Conservation (phyloP, 1,140 invertebrate genomes). For the Hypsibius dujardini region DNA sequence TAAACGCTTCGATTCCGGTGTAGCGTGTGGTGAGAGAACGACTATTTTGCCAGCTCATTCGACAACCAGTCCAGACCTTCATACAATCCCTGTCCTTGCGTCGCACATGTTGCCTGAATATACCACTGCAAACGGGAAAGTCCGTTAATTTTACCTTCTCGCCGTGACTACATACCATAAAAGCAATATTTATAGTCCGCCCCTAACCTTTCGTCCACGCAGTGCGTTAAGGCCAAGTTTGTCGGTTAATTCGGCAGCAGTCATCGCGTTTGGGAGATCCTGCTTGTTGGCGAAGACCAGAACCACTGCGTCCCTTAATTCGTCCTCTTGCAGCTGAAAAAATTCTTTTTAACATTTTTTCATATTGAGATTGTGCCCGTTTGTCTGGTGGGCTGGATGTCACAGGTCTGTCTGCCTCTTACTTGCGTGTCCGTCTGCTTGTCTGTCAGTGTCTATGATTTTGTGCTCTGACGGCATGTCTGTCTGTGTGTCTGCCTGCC, state of each 20-base stretch:
- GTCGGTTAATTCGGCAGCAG: conserved; percentile 87
- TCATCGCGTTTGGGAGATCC: conserved; percentile 98
- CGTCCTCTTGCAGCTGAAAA: conserved; percentile 58
- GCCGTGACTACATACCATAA: conserved; percentile 1
- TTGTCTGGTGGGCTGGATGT: too few relatives aligned
- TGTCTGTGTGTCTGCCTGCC: too few relatives aligned
- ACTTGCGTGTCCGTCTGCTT: too few relatives aligned
- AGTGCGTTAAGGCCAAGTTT: conserved; percentile 83
- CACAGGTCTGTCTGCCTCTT: too few relatives aligned
- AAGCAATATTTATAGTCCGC: conserved; percentile 13
- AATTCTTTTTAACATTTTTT: neutral
- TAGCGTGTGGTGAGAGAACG: too few relatives aligned
- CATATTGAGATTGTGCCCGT: too few relatives aligned
- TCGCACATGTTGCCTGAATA: conserved; percentile 92
- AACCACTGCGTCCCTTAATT: conserved; percentile 83
- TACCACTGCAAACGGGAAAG: conserved; percentile 53
- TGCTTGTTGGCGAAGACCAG: conserved; percentile 99
- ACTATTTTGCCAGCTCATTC: conserved; percentile 45
- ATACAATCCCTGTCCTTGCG: conserved; percentile 86
- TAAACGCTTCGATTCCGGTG: too few relatives aligned
- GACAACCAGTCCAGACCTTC: conserved; percentile 98
- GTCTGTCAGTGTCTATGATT: too few relatives aligned
- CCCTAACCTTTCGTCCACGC: conserved; percentile 82
- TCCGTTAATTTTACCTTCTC: neutral
- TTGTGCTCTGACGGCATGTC: too few relatives aligned